Percentiles rank a stretch among this genome's conserved stretches.
Evolutionary conservation across 2,888 invertebrate species (phyloP).

Genomic region (Torymus tubicola): DNA sequence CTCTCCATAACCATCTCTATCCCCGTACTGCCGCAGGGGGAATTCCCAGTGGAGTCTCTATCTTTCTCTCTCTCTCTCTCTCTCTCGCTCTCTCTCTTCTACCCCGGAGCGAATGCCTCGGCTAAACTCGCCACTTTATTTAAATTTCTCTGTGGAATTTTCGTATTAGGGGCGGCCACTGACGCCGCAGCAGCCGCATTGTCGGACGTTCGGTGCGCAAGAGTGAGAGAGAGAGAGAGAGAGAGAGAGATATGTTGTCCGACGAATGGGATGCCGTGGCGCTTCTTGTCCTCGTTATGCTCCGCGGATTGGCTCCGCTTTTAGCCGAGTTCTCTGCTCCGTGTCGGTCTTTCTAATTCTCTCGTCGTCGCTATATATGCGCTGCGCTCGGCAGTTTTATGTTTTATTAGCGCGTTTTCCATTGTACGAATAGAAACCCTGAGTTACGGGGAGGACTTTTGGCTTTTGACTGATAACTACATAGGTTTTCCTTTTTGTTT

Average conservation of each 20-base stretch:
- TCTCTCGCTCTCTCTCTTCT: no score
- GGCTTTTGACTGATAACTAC: no score
- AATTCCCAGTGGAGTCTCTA: no score
- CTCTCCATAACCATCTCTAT: no score
- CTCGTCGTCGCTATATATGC: no score
- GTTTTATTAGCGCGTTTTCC: no score
- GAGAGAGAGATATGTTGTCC: slow-evolving; percentile 32
- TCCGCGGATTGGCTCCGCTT: slow-evolving; percentile 3
- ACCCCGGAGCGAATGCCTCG: slow-evolving; percentile 37
- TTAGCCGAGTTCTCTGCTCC: neutral
- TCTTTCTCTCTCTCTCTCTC: neutral
- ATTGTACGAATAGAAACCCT: no score
- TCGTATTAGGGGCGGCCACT: slow-evolving; percentile 63
- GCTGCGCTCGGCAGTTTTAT: no score
- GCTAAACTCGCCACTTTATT: slow-evolving; percentile 69
- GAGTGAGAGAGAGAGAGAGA: neutral
- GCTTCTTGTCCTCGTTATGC: slow-evolving; percentile 23
- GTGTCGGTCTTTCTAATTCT: slow-evolving; percentile 6
- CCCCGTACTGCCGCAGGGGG: no score
- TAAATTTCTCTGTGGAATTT: slow-evolving; percentile 70
- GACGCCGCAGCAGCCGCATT: neutral
- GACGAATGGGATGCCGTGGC: slow-evolving; percentile 33
- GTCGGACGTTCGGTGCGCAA: neutral
- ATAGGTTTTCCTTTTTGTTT: no score
- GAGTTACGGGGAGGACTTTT: no score